Evolutionary conservation across 2,113 vertebrate species (phyloP), one percentile per base, ranked within the genome.

Genomic region (Chascanopsetta lugubris): DNA sequence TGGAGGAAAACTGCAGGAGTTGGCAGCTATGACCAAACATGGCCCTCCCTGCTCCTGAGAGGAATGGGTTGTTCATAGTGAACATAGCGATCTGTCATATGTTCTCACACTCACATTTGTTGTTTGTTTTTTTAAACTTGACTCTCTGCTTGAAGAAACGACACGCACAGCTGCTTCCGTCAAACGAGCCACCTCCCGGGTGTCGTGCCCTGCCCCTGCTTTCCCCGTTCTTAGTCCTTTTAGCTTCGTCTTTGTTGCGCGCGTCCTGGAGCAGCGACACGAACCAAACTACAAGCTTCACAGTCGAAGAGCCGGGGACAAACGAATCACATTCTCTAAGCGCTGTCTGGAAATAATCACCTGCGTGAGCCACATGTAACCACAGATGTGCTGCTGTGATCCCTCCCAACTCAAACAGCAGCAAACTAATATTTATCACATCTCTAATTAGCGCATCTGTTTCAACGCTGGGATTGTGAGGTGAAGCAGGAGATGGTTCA

Each of bases 381-480:
- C 29, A 2, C 10, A 20, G 26, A 22, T 60, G 6, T 34, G 26
- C 12, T 18, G 1, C 38, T 0, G 1, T 9, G 54, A 59, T 64
- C 21, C 43, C 43, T 62, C 65, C 58, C 47, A 36, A n/a, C 27
- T 6, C 6, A 47, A 51, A 11, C 43, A 15, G 40, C 2, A n/a
- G n/a, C 38, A 36, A 26, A 34, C 63, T 36, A n/a, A 43, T 56
- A 73, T 70, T 55, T 63, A 77, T 61, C 66, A n/a, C 58, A 34
- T 30, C 36, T 46, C 53, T 72, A 61, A 66, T 75, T 54, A 49
- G 61, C 27, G 56, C 38, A 56, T 54, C 65, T 34, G 50, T 43
- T 56, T 61, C 36, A 74, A 46, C 18, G 12, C 61, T 24, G 34
- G 22, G 26, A 36, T 60, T 48, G 46, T 58, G 63, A 38, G 61